Evolutionary conservation across 2,888 invertebrate genomes (phyloP).

Genomic region (Leucoma salicis): DNA sequence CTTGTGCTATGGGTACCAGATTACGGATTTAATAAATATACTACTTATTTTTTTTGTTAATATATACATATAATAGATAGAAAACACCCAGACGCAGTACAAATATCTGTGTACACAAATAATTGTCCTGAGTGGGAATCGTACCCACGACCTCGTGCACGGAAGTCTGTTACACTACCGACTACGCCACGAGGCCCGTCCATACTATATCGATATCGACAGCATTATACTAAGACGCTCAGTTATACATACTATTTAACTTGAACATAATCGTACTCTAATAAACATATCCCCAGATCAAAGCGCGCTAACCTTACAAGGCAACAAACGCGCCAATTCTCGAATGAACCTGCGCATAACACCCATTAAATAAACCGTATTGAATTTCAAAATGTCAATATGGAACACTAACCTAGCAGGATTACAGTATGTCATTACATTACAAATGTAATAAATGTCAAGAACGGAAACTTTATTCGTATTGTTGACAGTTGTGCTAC

Average conservation of each 20-base stretch:
- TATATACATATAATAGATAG: too few species aligned
- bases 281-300: conserved; percentile 2
- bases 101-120: too few species aligned
- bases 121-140: too few species aligned
- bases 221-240: too few species aligned
- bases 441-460: conserved; percentile 31
- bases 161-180: too few species aligned
- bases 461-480: conserved; percentile 29
- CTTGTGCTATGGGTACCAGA: too few species aligned
- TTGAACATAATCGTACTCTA: not conserved
- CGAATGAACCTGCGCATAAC: conserved; percentile 16
- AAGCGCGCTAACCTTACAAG: not conserved
- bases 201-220: too few species aligned
- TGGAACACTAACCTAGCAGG: conserved; percentile 28
- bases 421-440: conserved; percentile 23
- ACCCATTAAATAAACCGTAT: conserved; percentile 20
- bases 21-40: too few species aligned
- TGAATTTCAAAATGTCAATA: conserved; percentile 33
- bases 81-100: too few species aligned
- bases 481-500: conserved; percentile 20
- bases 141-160: too few species aligned
- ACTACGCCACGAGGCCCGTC: too few species aligned
- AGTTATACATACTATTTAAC: not conserved
- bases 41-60: too few species aligned
- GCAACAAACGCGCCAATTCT: conserved; percentile 10